Percentiles rank a stretch among this genome's conserved stretches.
Evolutionary conservation across 1,140 invertebrate species (phyloP).

Genomic region (Aphaenogaster floridana): DNA sequence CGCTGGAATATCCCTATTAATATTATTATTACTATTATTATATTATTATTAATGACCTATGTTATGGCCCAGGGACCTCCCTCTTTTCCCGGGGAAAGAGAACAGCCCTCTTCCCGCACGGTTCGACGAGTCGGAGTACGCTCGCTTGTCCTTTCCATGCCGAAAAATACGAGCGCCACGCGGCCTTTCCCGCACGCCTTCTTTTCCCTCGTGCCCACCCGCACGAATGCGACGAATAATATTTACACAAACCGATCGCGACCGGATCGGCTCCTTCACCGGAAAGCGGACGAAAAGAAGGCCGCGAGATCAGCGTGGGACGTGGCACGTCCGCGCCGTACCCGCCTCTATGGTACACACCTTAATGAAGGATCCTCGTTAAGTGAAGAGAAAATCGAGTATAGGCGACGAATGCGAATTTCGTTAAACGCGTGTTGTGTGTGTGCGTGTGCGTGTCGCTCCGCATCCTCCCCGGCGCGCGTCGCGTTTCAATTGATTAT

Average conservation of each 20-base stretch:
- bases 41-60: constrained; percentile 73
- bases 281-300: constrained; percentile 32
- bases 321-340: constrained; percentile 12
- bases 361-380: constrained; percentile 72
- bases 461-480: constrained; percentile 23
- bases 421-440: constrained; percentile 52
- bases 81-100: constrained; percentile 37
- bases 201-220: constrained; percentile 20
- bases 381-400: constrained; percentile 77
- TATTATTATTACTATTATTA: constrained; percentile 65
- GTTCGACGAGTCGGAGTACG: constrained; percentile 57
- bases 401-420: constrained; percentile 75
- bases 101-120: constrained; percentile 50
- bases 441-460: constrained; percentile 30
- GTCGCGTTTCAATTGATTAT: not conserved
- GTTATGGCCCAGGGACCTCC: constrained; percentile 73
- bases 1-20: constrained; percentile 82
- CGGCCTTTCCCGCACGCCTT: constrained; percentile 44
- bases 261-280: constrained; percentile 6
- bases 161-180: constrained; percentile 65
- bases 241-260: constrained; percentile 68
- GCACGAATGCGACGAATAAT: constrained; percentile 36
- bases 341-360: constrained; percentile 59
- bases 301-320: constrained; percentile 31
- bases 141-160: constrained; percentile 60